These are phyloP conservation scores for Sinohyriopsis cumingii DNA, from an alignment of 2,888 invertebrate species.

Conservation along the genomic window DNA sequence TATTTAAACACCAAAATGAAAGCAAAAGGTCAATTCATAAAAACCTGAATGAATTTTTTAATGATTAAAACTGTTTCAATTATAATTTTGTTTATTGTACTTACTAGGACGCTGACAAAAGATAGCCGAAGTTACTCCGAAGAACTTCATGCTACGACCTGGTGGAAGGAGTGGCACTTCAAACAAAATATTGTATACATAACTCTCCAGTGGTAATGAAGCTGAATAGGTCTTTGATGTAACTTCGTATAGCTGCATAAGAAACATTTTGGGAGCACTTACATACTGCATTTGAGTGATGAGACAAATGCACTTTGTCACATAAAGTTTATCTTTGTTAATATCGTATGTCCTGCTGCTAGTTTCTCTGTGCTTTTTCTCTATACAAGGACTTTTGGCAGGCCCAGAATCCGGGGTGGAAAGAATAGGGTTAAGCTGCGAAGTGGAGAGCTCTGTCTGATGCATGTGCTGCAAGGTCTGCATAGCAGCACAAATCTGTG, in stretches of 20 bases:
- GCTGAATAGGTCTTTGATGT: slow-evolving; percentile 54
- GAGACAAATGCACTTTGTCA: slow-evolving; percentile 94
- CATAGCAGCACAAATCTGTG: slow-evolving; percentile 95
- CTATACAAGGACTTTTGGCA: slow-evolving; percentile 32
- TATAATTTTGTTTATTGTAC: slow-evolving; percentile 11
- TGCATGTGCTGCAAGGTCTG: slow-evolving; percentile 88
- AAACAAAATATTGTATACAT: slow-evolving; percentile 94
- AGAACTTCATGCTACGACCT: slow-evolving; percentile 86
- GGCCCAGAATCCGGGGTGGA: slow-evolving; percentile 33
- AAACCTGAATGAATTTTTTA: no score
- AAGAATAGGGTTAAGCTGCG: slow-evolving; percentile 18
- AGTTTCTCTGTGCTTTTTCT: slow-evolving; percentile 21
- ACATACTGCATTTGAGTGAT: slow-evolving; percentile 91
- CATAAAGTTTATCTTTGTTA: slow-evolving; percentile 93
- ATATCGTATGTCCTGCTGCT: slow-evolving; percentile 81
- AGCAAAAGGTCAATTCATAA: no score
- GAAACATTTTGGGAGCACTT: slow-evolving; percentile 49
- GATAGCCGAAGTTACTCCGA: slow-evolving; percentile 71
- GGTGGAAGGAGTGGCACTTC: slow-evolving; percentile 92
- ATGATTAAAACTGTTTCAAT: neutral
- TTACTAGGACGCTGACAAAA: slow-evolving; percentile 70
- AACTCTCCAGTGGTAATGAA: slow-evolving; percentile 84
- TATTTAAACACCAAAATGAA: no score
- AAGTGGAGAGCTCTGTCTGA: slow-evolving; percentile 67
- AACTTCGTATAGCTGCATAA: slow-evolving; percentile 62